phyloP scores from a whole-genome alignment of 2,888 invertebrate species.

The Diadegma fenestrale region DNA sequence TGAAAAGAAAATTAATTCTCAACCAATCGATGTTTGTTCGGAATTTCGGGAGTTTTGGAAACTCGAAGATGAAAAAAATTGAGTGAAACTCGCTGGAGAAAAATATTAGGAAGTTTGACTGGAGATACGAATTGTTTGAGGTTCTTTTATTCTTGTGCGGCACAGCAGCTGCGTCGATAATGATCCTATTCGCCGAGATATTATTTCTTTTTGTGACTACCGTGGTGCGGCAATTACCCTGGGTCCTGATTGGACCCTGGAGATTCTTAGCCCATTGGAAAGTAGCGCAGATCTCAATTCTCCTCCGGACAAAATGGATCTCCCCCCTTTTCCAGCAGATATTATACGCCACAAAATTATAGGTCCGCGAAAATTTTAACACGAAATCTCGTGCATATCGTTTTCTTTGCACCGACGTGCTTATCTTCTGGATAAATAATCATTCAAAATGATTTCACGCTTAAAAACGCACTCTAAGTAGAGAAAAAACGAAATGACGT shows the following conservation, averaged over 20 bases:
- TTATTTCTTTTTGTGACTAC: conserved; percentile 41
- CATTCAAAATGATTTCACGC: conserved; percentile 3
- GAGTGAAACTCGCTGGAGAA: neutral
- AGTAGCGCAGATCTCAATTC: conserved; percentile 58
- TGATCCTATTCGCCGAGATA: conserved; percentile 48
- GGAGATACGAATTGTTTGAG: conserved; percentile 19
- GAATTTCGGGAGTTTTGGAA: neutral
- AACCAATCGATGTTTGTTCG: neutral
- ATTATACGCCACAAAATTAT: conserved; percentile 62
- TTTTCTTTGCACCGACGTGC: neutral
- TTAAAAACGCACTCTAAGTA: neutral
- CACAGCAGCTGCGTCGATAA: conserved; percentile 46
- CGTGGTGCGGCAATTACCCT: conserved; percentile 51
- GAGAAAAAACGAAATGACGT: neutral
- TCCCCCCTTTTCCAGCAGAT: neutral
- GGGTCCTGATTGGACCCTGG: conserved; percentile 12
- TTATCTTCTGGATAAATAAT: conserved; percentile 6
- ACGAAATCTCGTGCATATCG: conserved; percentile 44
- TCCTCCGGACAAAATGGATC: conserved; percentile 28
- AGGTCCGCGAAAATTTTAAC: conserved; percentile 52
- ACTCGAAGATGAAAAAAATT: conserved; percentile 1
- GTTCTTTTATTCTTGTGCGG: conserved; percentile 10
- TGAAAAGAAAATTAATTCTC: neutral
- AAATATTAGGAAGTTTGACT: conserved; percentile 47
- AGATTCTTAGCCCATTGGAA: conserved; percentile 48